Base-by-base conservation (phyloP, 2,113 vertebrate species). In the Motacilla alba region DNA sequence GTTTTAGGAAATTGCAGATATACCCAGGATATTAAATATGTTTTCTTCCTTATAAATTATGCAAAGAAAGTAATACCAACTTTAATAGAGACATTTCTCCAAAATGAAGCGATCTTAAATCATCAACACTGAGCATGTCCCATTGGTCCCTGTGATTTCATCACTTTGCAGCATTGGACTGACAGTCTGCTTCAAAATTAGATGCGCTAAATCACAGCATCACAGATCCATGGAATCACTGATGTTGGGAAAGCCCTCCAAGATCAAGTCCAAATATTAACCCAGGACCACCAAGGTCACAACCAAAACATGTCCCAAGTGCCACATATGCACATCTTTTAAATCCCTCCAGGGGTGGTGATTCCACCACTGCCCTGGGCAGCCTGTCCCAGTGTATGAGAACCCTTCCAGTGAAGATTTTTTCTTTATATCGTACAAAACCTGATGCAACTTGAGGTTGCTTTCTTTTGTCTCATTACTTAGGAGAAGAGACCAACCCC, bases 31-130 rank as follows among this genome's bases (percentile, higher is more conserved):
- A 83, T 83, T 83, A 80, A 79, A 79, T 79, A 55, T 46, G 9
- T 82, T 95, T 89, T 80, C 19, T 43, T 69, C 43, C 23, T 69
- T 53, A 73, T 77, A 95, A 93, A 90, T 85, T 83, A 77, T 83
- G 67, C 52, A 86, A 70, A 85, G 82, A 80, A 90, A 72, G 33
- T 83, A 76, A 83, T 31, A 50, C 7, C 21, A 59, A 18, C 59
- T 83, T 91, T 80, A 95, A 83, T 33, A 33, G 43, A 85, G 59
- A 35, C 17, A 41, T 59, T 5, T 90, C 35, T 80, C 46, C 55
- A 67, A 83, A 90, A 83, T 53, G 22, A 89, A 84, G 13, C 12
- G 20, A 58, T 62, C 47, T 95, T 46, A 77, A 19, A 43, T 63
- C 44, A 47, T 58, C 49, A 76, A 15, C 64, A 35, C 22, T 23